Evolutionary conservation across 2,113 vertebrate species (phyloP).

Genomic region (Channa maculata): DNA sequence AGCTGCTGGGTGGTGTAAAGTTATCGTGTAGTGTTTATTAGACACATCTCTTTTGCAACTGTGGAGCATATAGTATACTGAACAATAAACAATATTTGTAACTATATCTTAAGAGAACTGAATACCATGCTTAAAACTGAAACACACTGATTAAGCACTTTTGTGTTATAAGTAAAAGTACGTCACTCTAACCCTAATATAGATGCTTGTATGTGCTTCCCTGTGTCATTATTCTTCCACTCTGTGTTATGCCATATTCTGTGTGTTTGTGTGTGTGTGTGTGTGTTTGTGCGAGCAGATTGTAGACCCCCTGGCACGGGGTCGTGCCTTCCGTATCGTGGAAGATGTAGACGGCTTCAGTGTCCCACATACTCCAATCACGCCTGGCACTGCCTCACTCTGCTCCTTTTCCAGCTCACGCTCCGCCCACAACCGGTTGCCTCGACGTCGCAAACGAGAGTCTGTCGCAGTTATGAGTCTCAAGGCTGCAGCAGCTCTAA

Average conservation of each 20-base stretch:
- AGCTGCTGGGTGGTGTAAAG: too few species aligned
- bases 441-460: conserved; percentile 91
- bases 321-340: conserved; percentile 92
- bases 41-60: too few species aligned
- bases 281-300: conserved; percentile 82
- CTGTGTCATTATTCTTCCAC: background rate
- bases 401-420: conserved; percentile 98
- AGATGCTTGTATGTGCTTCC: background rate
- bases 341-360: conserved; percentile 91
- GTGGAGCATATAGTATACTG: too few species aligned
- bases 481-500: conserved; percentile 90
- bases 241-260: background rate
- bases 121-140: background rate
- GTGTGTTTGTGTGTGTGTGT: conserved; percentile 25
- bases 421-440: conserved; percentile 91
- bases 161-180: background rate
- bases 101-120: background rate
- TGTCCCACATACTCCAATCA: conserved; percentile 90
- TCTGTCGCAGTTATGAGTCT: conserved; percentile 98
- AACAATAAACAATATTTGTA: background rate
- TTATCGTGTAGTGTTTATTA: too few species aligned
- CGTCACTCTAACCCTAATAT: conserved; percentile 46
- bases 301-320: conserved; percentile 93
- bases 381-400: conserved; percentile 90
- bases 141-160: background rate